phyloP scores from a whole-genome alignment of 2,113 vertebrate species.

The Bubo blakistoni region DNA sequence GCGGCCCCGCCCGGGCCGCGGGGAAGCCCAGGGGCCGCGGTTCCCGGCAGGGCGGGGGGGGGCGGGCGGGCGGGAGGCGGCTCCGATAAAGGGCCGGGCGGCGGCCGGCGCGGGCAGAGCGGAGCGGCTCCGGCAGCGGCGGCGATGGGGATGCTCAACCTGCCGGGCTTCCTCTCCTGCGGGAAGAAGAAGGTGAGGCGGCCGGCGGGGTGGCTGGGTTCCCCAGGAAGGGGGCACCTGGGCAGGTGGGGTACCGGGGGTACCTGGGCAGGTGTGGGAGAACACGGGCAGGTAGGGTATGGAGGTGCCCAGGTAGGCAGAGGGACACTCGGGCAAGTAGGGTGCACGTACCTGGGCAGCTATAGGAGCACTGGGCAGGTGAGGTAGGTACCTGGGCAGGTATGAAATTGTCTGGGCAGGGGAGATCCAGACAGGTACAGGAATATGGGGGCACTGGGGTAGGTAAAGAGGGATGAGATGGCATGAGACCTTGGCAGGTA shows the following conservation, averaged over 20 bases:
- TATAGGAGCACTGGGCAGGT: background rate
- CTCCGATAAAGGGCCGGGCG: background rate
- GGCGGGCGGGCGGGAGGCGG: background rate
- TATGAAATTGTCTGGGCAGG: background rate
- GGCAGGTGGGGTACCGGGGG: background rate
- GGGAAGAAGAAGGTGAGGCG: conserved; percentile 45
- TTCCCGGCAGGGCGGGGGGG: background rate
- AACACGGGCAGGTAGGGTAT: too few species aligned
- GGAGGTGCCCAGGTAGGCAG: background rate
- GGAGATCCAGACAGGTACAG: background rate
- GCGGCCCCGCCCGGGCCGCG: background rate
- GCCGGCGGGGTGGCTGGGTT: background rate
- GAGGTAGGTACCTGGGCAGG: too few species aligned
- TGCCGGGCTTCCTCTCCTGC: conserved; percentile 28
- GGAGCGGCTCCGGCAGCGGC: background rate
- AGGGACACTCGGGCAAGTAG: background rate
- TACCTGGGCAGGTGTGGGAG: too few species aligned
- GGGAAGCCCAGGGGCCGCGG: background rate
- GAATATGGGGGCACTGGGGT: background rate
- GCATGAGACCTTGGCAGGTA: background rate
- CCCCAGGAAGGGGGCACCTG: too few species aligned
- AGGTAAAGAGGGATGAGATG: background rate
- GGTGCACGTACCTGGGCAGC: background rate
- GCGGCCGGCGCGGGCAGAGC: background rate
- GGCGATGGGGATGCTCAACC: conserved; percentile 26